Base-by-base conservation (phyloP, 2,888 invertebrate genomes). In the Cataglyphis rosenhaueri region DNA sequence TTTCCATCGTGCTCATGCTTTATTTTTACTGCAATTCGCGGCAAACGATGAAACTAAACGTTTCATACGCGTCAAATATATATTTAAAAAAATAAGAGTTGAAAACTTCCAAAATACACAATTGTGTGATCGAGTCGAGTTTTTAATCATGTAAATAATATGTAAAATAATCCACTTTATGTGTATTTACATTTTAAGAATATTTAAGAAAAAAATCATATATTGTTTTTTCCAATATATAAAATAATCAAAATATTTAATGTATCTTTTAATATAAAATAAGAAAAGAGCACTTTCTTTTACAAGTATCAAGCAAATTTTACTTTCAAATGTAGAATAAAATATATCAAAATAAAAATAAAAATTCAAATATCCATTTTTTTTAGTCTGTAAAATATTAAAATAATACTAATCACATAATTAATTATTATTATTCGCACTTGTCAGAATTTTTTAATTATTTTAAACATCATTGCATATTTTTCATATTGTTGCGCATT, bases 1-100 rank as follows among this genome's bases (percentile, higher is more conserved):
- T 83, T 74, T 83, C 85, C 81, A 79, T 85, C 83, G 81, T 70
- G 73, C 83, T 83, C 73, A 79, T 35, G 81, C 66, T 81, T 85
- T 83, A 64, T 66, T 86, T 85, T 73, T 68, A 41, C 35, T 59
- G 75, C 57, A 59, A 41, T 29, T 74, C 41, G 68, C 21, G 35
- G 41, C 55, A 61, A 82, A 44, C 64, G 52, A 52, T 18, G 81
- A 55, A 32, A 25, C 62, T 35, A 21, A 76, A 57, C 64, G n/a
- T 32, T 65, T 4, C 18, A n/a, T 8, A n/a, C 6, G n/a, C 21
- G 4, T 38, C 57, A 78, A 25, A 12, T n/a, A 38, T 44, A 48
- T 12, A 3, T 15, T 38, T 25, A 32, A 76, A 52, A 29, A 76
- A 29, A 64, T 48, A 35, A 64, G 25, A 78, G 12, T 6, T 3